These are phyloP conservation scores for Drosophila meridionalis DNA, from an alignment of 2,888 invertebrate genomes.

Conservation along the genomic window DNA sequence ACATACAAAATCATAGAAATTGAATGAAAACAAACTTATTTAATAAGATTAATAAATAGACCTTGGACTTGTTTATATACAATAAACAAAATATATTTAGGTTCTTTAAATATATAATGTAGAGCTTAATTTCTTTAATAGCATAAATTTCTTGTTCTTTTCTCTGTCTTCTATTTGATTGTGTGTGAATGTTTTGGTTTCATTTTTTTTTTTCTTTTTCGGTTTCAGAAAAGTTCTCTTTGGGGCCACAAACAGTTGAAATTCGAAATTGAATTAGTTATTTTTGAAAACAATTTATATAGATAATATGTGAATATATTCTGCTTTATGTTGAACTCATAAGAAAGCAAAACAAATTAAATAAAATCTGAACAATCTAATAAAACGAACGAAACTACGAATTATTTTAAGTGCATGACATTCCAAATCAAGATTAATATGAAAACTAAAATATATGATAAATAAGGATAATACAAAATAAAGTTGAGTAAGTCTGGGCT, in stretches of 20 bases:
- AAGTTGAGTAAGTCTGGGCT: slow-evolving; percentile 22
- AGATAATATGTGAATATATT: slow-evolving; percentile 55
- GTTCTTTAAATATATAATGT: slow-evolving; percentile 41
- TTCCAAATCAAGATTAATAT: slow-evolving; percentile 64
- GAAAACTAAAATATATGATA: slow-evolving; percentile 14
- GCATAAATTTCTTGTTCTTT: slow-evolving; percentile 42
- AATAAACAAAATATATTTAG: slow-evolving; percentile 57
- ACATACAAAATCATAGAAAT: slow-evolving; percentile 16
- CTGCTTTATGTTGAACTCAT: slow-evolving; percentile 50
- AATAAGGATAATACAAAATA: slow-evolving; percentile 9
- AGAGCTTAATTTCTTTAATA: slow-evolving; percentile 40
- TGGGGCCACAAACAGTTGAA: slow-evolving; percentile 87
- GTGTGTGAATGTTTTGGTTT: slow-evolving; percentile 22
- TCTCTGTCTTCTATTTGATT: slow-evolving; percentile 23
- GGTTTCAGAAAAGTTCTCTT: slow-evolving; percentile 91
- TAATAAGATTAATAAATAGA: slow-evolving; percentile 32
- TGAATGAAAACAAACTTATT: slow-evolving; percentile 28
- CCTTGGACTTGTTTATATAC: slow-evolving; percentile 51
- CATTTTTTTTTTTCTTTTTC: slow-evolving; percentile 74
- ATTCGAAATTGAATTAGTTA: slow-evolving; percentile 61
- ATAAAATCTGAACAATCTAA: slow-evolving; percentile 44
- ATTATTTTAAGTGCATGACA: slow-evolving; percentile 64
- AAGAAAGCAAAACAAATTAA: slow-evolving; percentile 24
- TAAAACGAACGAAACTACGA: slow-evolving; percentile 51
- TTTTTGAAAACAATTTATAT: slow-evolving; percentile 48